Evolutionary conservation across 2,797 vertebrate species (phyloP).

Genomic region (Balearica regulorum): DNA sequence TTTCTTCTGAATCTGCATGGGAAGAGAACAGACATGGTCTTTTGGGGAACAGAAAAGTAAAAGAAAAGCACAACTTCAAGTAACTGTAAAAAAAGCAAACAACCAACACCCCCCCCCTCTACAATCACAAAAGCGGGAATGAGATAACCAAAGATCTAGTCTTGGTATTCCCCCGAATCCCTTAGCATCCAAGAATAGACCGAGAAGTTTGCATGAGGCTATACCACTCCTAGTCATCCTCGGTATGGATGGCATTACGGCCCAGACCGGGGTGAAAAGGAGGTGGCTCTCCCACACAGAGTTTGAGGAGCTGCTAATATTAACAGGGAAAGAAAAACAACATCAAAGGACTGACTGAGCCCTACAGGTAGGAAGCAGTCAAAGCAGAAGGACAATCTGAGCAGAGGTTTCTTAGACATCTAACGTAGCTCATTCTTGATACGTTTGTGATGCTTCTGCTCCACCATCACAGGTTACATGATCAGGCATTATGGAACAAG

Average conservation of each 20-base stretch:
- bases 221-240: conserved; percentile 47
- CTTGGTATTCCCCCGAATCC: conserved; percentile 47
- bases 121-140: neutral
- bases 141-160: neutral
- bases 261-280: neutral
- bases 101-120: neutral
- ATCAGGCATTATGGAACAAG: neutral
- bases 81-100: neutral
- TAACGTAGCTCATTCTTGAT: neutral
- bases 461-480: neutral
- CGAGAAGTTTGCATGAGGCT: conserved; percentile 45
- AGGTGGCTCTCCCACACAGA: neutral
- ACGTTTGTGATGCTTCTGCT: neutral
- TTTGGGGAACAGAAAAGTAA: neutral
- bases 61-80: neutral
- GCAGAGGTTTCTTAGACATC: neutral
- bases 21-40: neutral
- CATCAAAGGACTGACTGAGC: neutral
- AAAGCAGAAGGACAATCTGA: neutral
- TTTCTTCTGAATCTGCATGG: conserved; percentile 84
- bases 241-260: conserved; percentile 41
- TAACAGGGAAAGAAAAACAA: neutral
- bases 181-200: conserved; percentile 47
- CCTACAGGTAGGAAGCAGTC: neutral
- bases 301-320: neutral